Evolutionary conservation across 2,888 invertebrate genomes (phyloP), one percentile per base, ranked within the genome.

Genomic region (Thymelicus acteon): DNA sequence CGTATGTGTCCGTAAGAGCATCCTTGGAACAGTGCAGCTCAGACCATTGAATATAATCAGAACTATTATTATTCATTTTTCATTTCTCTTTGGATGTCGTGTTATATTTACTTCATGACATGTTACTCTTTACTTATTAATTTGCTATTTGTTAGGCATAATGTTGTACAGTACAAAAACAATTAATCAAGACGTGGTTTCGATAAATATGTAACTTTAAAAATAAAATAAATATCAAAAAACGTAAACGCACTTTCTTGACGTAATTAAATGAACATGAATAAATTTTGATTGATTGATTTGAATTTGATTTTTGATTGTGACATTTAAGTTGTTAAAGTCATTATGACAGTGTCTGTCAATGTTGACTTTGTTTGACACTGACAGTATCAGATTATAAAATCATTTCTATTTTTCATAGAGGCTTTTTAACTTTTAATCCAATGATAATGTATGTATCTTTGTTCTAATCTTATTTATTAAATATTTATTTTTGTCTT

Each of bases 1-100:
- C 96, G 86, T 96, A 96, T 74, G 95, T 95, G 85, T 96, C 96
- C 12, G 96, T 96, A 57, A 96, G 92, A 15, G 96, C 96, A 94
- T 96, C 95, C 84, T 96, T 96, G 61, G 94, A 94, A 88, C 96
- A 96, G 83, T 96, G 95, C 47, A 94, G 89, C 81, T 90, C 90
- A 39, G 93, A 89, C 87, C 89, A 94, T 72, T 90, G 85, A 76
- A 89, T 86, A 82, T 84, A 87, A 83, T 91, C 89, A 10, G 90
- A 88, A 80, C 88, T 91, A 70, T 91, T 91, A 87, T 92, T 91
- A 87, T 92, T 91, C 92, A 92, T 70, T 82, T 91, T 91, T 88
- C 87, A 89, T 88, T 79, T 79, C 60, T 24, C 19, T 44, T 65
- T 6, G 39, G 7, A 61, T 48, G 8, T 19, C 40, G 39, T 58